Percentiles rank a stretch among this genome's conserved stretches.
Conservation (phyloP, 2,797 vertebrate genomes). For the Tokudaia tokunoshimensis region DNA sequence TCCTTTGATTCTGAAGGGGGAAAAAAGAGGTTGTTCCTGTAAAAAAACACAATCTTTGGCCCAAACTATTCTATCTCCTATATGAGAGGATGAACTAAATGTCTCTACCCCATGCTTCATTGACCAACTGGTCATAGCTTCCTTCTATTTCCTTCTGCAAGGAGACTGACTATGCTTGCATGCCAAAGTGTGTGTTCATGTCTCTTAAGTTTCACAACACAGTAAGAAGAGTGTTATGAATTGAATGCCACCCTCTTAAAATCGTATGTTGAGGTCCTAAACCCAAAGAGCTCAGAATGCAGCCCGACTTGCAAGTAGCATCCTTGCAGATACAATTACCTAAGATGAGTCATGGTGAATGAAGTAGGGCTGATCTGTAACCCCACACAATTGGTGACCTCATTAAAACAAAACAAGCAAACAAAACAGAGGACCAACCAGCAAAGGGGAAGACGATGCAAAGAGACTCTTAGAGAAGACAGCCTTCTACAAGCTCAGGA, state of each 20-base stretch:
- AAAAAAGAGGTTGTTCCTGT: not conserved
- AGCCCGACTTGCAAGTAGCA: not conserved
- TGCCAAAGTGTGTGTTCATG: accelerated
- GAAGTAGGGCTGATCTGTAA: not conserved
- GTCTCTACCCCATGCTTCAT: not conserved
- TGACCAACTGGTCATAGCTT: not conserved
- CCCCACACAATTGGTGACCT: not conserved
- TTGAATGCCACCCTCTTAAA: not conserved
- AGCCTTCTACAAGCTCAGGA: not conserved
- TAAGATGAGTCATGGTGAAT: not conserved
- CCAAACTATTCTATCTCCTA: not conserved
- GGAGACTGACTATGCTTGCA: not conserved
- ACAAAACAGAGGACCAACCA: not conserved
- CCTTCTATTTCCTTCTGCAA: not conserved
- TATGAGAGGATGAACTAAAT: not conserved
- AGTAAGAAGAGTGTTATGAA: not conserved
- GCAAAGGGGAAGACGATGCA: not conserved
- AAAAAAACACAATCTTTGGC: not conserved
- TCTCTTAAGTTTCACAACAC: not conserved
- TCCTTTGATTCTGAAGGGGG: not conserved
- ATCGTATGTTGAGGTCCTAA: not conserved
- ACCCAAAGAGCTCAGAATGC: not conserved
- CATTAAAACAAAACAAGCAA: not conserved
- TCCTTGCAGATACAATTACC: not conserved
- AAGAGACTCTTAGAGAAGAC: not conserved